Percentiles rank a stretch among this genome's conserved stretches.
phyloP scores from a whole-genome alignment of 1,140 invertebrate genomes.

The Euwallacea similis region DNA sequence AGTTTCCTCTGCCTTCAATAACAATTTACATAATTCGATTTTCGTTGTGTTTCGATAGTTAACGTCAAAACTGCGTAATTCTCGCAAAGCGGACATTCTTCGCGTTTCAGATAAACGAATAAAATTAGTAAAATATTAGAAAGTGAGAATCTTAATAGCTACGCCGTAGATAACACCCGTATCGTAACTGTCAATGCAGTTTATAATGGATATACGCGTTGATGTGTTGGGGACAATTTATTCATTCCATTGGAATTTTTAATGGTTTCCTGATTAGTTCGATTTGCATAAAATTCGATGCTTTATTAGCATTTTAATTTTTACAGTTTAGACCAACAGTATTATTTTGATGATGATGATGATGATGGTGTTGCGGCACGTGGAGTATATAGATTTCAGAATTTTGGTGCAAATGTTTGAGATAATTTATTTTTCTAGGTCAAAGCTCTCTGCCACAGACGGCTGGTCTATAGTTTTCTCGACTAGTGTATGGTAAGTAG shows the following conservation, averaged over 20 bases:
- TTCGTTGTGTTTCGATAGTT: background rate
- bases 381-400: too few relatives aligned
- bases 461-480: too few relatives aligned
- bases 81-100: conserved; percentile 9
- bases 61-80: background rate
- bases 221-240: conserved; percentile 18
- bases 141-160: conserved; percentile 18
- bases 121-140: conserved; percentile 24
- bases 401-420: too few relatives aligned
- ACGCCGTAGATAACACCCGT: conserved; percentile 15
- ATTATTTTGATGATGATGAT: too few relatives aligned
- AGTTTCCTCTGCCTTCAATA: too few relatives aligned
- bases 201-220: conserved; percentile 14
- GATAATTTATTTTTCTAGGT: too few relatives aligned
- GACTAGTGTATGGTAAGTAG: too few relatives aligned
- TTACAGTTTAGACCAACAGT: background rate
- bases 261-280: background rate
- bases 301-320: conserved; percentile 11
- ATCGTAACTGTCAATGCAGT: conserved; percentile 23
- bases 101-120: conserved; percentile 7
- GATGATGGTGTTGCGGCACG: too few relatives aligned
- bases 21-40: too few relatives aligned
- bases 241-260: conserved; percentile 19
- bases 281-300: conserved; percentile 21
- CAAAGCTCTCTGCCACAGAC: too few relatives aligned